Evolutionary conservation across 1,140 invertebrate species (phyloP), one percentile per base, ranked within the genome.

Genomic region (Cotesia chilonis): DNA sequence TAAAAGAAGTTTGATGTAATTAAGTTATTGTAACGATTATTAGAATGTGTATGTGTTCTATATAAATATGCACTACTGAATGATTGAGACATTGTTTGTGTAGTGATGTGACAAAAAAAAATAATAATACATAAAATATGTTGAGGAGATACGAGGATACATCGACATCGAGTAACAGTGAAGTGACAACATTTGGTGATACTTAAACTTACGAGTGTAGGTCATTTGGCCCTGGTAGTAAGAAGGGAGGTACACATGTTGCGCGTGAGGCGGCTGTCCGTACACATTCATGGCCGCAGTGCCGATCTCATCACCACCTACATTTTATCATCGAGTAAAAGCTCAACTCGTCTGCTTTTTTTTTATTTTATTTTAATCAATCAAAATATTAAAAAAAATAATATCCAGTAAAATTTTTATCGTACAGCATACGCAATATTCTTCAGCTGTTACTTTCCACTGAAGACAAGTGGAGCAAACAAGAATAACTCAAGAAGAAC

Each of bases 171-270:
- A 74, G 72, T 75, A 52, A 76, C 61, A 76, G 65, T 72, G 66
- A 78, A 75, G 59, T 71, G 71, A 73, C 70, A 47, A 74, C 64
- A 65, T 66, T 55, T 57, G 73, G 69, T 83, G 79, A 74, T 47
- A 47, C 68, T 83, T 79, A 59, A 86, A 93, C 92, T 94, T 93
- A 94, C 92, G 89, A 87, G 90, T 91, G 81, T 92, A 91, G 84
- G 90, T 90, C 89, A 92, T 92, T 87, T 91, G 90, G 82, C 92
- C 92, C 85, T 93, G 92, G 89, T 90, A 93, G 89, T 92, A 93
- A 83, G 85, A 87, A 83, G 92, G 92, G 84, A 93, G 90, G 86
- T 93, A 93, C 83, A 94, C 90, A 86, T 93, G 92, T 88, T 92
- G 91, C 80, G 92, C 92, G 87, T 92, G 90, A 83, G 92, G 87